Conservation (phyloP, 2,797 vertebrate species). For the Acanthurus tractus region DNA sequence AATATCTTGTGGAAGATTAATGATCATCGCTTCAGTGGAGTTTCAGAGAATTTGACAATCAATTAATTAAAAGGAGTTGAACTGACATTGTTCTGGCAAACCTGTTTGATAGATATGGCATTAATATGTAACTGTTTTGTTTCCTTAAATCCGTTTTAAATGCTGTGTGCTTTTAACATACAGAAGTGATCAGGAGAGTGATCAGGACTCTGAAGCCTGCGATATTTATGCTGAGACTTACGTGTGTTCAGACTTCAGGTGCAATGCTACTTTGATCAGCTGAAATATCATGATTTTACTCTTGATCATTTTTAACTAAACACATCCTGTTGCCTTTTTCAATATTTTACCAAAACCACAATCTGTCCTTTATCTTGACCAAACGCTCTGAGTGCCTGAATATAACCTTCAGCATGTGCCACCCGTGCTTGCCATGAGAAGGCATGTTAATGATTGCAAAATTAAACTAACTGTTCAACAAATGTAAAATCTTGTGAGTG, state of each 20-base stretch:
- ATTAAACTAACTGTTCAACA: no score
- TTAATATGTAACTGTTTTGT: no score
- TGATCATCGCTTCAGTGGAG: no score
- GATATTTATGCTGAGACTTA: neutral
- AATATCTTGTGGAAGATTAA: neutral
- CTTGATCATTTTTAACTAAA: no score
- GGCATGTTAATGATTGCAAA: no score
- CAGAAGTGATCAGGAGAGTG: neutral
- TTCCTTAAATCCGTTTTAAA: no score
- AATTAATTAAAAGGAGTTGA: no score
- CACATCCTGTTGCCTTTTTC: neutral
- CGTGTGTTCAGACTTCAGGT: neutral
- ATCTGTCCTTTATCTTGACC: neutral
- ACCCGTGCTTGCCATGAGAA: neutral
- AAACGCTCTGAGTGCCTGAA: neutral
- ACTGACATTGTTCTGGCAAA: no score
- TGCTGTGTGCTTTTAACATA: no score
- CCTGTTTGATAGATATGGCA: no score
- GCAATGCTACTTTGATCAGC: neutral
- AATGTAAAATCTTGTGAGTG: no score
- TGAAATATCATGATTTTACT: neutral
- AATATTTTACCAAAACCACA: neutral
- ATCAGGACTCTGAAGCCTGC: neutral
- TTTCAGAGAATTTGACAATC: no score
- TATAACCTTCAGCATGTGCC: neutral